These are phyloP conservation scores for Ethmia dodecea DNA, from an alignment of 2,888 invertebrate genomes.

Conservation along the genomic window DNA sequence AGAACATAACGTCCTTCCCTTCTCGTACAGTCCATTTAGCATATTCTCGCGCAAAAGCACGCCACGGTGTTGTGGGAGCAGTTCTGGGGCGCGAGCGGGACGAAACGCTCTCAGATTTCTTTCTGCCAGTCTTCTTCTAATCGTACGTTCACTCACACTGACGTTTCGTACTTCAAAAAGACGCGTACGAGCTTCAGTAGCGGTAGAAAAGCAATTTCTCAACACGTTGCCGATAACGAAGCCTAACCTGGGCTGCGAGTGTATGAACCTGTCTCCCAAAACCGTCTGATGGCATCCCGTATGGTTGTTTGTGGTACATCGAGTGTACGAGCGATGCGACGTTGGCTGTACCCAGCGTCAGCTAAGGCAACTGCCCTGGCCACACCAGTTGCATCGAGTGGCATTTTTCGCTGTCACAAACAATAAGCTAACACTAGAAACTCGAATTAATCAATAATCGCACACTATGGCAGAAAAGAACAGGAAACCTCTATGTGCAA, in stretches of 20 bases:
- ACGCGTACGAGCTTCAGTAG: neutral
- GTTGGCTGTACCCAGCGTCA: constrained; percentile 10
- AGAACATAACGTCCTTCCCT: constrained; percentile 7
- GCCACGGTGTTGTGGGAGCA: constrained; percentile 2
- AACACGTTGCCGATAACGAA: neutral
- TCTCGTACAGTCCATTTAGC: neutral
- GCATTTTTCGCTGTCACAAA: neutral
- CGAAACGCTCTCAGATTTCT: neutral
- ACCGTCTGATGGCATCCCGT: constrained; percentile 8
- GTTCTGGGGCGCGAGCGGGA: neutral
- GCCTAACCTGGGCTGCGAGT: too few species aligned
- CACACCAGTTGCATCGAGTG: neutral
- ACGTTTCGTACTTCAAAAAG: neutral
- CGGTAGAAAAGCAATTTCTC: neutral
- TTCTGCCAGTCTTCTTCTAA: neutral
- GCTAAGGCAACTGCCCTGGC: constrained; percentile 4
- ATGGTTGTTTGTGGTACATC: constrained; percentile 8
- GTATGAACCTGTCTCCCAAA: neutral
- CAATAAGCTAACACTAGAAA: too few species aligned
- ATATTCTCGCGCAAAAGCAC: constrained; percentile 2
- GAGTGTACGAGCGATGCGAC: constrained; percentile 6
- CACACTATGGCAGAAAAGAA: too few species aligned
- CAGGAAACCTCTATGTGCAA: too few species aligned
- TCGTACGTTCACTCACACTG: neutral
- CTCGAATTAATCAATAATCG: too few species aligned